These are phyloP conservation scores for Allolobophora icterica DNA, from an alignment of 2,888 invertebrate species.

Conservation along the genomic window DNA sequence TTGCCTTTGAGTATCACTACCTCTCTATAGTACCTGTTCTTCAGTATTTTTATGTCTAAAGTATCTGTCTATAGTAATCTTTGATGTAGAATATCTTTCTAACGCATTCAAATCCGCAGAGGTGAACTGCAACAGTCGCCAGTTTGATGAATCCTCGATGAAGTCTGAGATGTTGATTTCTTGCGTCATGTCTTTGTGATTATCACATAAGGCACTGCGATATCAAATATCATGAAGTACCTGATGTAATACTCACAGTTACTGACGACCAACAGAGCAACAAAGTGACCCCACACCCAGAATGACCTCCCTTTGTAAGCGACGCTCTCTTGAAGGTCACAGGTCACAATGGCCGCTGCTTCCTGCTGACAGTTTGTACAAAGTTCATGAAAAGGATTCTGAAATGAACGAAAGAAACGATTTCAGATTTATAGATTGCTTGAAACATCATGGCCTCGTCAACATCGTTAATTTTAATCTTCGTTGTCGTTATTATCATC, in stretches of 20 bases:
- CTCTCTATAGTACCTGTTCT: no score
- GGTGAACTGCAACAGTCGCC: not conserved
- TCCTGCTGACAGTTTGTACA: not conserved
- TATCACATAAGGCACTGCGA: slow-evolving; percentile 17
- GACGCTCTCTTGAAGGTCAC: not conserved
- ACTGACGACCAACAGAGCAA: not conserved
- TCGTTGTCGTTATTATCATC: not conserved
- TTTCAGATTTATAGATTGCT: not conserved
- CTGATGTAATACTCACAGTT: slow-evolving; percentile 17
- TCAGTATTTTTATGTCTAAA: not conserved
- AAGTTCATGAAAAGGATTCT: not conserved
- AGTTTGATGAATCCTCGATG: not conserved
- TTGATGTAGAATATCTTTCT: not conserved
- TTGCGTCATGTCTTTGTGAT: not conserved
- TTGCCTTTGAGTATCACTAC: not conserved
- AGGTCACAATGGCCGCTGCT: not conserved
- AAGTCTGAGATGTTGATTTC: not conserved
- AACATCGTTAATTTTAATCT: not conserved
- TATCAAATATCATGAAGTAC: slow-evolving; percentile 17
- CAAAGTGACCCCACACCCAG: not conserved
- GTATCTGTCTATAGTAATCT: not conserved
- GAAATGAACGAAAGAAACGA: not conserved
- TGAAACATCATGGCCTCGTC: not conserved
- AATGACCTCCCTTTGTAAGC: not conserved
- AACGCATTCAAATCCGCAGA: not conserved